These are phyloP conservation scores for Smutsia temminckii DNA, from an alignment of 2,797 vertebrate species.

Conservation along the genomic window DNA sequence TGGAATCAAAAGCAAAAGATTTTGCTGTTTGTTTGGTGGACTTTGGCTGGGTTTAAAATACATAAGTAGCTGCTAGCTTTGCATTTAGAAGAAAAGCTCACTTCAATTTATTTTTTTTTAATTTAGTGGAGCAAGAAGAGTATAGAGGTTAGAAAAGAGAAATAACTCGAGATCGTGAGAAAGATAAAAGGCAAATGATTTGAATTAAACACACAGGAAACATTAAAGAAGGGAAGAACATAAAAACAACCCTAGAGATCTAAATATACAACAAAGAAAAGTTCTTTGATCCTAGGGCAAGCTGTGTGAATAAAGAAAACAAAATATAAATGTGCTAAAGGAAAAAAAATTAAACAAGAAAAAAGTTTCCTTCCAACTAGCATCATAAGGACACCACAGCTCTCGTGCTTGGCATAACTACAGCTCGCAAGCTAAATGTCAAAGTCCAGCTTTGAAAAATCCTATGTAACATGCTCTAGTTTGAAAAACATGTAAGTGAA, in stretches of 20 bases:
- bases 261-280: slow-evolving; percentile 76
- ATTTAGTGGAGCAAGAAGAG: not conserved
- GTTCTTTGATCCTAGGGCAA: slow-evolving; percentile 59
- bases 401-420: not conserved
- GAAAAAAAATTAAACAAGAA: slow-evolving; percentile 6
- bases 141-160: slow-evolving; percentile 65
- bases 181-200: slow-evolving; percentile 80
- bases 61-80: not conserved
- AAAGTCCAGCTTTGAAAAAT: slow-evolving; percentile 15
- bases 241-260: slow-evolving; percentile 63
- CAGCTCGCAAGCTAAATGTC: not conserved
- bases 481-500: not conserved
- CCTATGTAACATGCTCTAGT: not conserved
- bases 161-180: slow-evolving; percentile 52
- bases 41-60: not conserved
- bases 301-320: slow-evolving; percentile 61
- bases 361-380: slow-evolving; percentile 1
- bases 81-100: not conserved
- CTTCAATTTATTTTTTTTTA: slow-evolving; percentile 11
- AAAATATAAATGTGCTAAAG: slow-evolving; percentile 59
- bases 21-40: not conserved
- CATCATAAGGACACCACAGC: slow-evolving; percentile 38
- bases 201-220: slow-evolving; percentile 77
- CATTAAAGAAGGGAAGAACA: slow-evolving; percentile 70
- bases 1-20: not conserved